Evolutionary conservation across 2,888 invertebrate genomes (phyloP).

Genomic region (Oxycera nigricornis): DNA sequence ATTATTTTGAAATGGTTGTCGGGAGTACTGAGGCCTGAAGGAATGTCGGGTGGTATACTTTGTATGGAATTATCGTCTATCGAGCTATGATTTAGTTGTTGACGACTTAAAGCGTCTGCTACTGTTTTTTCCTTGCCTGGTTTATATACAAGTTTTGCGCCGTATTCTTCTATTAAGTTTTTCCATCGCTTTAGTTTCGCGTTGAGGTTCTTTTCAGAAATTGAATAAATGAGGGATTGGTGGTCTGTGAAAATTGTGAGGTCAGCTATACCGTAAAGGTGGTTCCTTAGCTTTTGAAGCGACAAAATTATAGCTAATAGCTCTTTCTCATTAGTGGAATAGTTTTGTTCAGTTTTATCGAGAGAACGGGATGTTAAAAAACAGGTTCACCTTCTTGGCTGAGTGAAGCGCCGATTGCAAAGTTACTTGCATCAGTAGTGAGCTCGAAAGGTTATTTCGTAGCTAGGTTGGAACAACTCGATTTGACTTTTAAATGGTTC

Average conservation of each 20-base stretch:
- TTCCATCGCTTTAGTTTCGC: slow-evolving; percentile 47
- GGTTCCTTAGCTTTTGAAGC: slow-evolving; percentile 55
- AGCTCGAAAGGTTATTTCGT: slow-evolving; percentile 51
- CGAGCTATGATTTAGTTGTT: not conserved
- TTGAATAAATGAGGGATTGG: slow-evolving; percentile 47
- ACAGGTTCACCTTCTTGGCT: slow-evolving; percentile 50
- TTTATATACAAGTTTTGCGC: slow-evolving; percentile 53
- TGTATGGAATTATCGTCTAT: not conserved
- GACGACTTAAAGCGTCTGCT: slow-evolving; percentile 38
- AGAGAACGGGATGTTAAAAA: slow-evolving; percentile 53
- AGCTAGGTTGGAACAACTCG: slow-evolving; percentile 51
- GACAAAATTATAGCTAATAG: slow-evolving; percentile 56
- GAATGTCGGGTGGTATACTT: no score
- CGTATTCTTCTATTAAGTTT: slow-evolving; percentile 45
- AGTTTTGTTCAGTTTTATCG: slow-evolving; percentile 50
- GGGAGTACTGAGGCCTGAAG: no score
- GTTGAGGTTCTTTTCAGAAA: slow-evolving; percentile 47
- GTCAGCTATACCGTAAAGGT: slow-evolving; percentile 53
- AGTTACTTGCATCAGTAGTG: slow-evolving; percentile 54
- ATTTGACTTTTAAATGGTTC: not conserved
- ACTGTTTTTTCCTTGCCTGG: slow-evolving; percentile 57
- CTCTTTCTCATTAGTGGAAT: slow-evolving; percentile 57
- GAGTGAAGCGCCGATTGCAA: slow-evolving; percentile 52
- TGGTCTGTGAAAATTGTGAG: slow-evolving; percentile 48
- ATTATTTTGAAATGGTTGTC: not conserved